Base-by-base conservation (phyloP, 2,113 vertebrate genomes). In the Dissostichus mawsoni region DNA sequence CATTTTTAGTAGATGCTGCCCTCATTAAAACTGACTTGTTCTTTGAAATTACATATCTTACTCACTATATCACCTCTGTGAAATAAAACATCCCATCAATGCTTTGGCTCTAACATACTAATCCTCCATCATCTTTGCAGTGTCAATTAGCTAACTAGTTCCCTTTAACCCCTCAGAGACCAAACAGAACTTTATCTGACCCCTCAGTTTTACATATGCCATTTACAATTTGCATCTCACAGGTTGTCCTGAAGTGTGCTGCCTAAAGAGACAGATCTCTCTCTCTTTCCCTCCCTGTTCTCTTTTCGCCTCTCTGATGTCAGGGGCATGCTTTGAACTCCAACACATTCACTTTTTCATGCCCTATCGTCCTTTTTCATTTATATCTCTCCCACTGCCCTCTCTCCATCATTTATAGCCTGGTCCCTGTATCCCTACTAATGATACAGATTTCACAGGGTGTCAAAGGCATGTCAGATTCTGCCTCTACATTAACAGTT, bases 301-400 rank as follows among this genome's bases (percentile, higher is more conserved):
- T 59, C 78, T 58, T 76, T 12, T 75, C 64, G 5, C 72, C 82
- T 66, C 71, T 90, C 81, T 89, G 87, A 92, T 90, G 91, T 94
- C 91, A 94, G 93, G 93, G 93, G 80, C 92, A 91, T 25, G 76
- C 92, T 94, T 94, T 93, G 87, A 94, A 93, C 88, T 91, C 74
- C 89, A 90, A 87, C 81, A 87, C 69, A 79, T 90, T 83, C 63
- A 81, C 85, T 90, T 87, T 92, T 87, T 87, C 59, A 59, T 75
- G 62, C 76, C 53, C 69, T 75, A 55, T 84, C 69, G 47, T 87
- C 82, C 74, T 86, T 86, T 82, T 85, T 50, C 47, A 74, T 84
- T 84, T 83, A 78, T 79, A 81, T 79, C 82, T 78, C 78, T 84
- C 65, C 85, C 76, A 69, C 80, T 81, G 77, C 78, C 82, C 80